Evolutionary conservation across 2,797 vertebrate genomes (phyloP).

Genomic region (Xiphorhynchus erythropygius): DNA sequence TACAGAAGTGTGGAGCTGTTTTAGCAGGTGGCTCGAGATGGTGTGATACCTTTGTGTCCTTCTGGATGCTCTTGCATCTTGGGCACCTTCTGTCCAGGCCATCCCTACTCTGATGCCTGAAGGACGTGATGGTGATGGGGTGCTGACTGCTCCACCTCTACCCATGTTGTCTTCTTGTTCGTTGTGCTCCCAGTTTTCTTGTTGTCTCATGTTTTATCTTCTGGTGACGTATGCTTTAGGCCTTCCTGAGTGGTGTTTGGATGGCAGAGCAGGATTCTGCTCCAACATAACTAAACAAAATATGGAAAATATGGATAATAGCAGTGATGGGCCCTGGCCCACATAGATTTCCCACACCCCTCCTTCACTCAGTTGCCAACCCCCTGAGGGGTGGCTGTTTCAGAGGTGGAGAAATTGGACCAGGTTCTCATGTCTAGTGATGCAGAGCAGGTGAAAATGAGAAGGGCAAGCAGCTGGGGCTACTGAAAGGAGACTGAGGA

Average conservation of each 20-base stretch:
- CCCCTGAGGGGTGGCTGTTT: background rate
- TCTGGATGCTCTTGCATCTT: background rate
- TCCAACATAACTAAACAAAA: slow-evolving; percentile 17
- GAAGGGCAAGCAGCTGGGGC: background rate
- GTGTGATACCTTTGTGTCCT: background rate
- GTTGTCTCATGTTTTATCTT: background rate
- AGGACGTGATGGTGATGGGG: background rate
- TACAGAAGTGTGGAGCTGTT: background rate
- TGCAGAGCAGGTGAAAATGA: background rate
- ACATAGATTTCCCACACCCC: background rate
- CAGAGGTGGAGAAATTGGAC: background rate
- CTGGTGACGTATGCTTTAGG: background rate
- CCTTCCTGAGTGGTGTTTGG: background rate
- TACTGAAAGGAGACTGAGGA: background rate
- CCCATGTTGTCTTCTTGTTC: background rate
- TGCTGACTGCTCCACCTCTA: background rate
- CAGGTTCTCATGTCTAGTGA: background rate
- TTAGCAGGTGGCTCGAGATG: background rate
- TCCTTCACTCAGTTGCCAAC: background rate
- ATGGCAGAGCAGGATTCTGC: background rate
- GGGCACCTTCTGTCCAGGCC: background rate
- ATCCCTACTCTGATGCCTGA: background rate
- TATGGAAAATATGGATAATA: slow-evolving; percentile 21
- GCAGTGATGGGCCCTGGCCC: background rate
- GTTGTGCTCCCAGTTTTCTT: background rate